phyloP scores from a whole-genome alignment of 92 coral and sea anemone species.

The Pocillopora grandis region DNA sequence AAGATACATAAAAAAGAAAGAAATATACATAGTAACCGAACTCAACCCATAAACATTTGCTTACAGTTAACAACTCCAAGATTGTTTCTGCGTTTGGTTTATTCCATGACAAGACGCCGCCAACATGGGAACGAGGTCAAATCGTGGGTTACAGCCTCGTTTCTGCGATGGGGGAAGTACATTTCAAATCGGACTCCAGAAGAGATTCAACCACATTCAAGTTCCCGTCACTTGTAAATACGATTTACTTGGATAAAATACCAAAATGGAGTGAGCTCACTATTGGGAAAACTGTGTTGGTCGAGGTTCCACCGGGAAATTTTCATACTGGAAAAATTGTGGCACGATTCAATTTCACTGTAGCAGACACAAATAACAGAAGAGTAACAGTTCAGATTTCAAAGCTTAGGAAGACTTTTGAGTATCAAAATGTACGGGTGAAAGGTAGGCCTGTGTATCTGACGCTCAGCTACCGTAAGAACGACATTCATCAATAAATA shows the following conservation, averaged over 20 bases:
- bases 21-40: no score
- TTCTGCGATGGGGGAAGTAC: not conserved
- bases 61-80: not conserved
- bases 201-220: not conserved
- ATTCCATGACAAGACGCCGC: not conserved
- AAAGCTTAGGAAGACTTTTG: not conserved
- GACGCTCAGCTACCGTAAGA: no score
- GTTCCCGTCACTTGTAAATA: not conserved
- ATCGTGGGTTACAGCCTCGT: constrained; percentile 12
- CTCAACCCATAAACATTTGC: not conserved
- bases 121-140: constrained; percentile 12
- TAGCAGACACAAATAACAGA: not conserved
- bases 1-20: no score
- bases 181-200: not conserved
- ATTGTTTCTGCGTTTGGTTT: not conserved
- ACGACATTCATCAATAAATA: not conserved
- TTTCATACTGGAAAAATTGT: not conserved
- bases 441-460: not conserved
- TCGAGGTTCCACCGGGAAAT: not conserved
- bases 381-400: not conserved
- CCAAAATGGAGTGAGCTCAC: not conserved
- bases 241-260: constrained; percentile 1
- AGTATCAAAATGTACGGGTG: not conserved
- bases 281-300: not conserved
- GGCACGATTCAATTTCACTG: not conserved